These are phyloP conservation scores for Plagiodera versicolora DNA, from an alignment of 2,888 invertebrate species.

Conservation along the genomic window DNA sequence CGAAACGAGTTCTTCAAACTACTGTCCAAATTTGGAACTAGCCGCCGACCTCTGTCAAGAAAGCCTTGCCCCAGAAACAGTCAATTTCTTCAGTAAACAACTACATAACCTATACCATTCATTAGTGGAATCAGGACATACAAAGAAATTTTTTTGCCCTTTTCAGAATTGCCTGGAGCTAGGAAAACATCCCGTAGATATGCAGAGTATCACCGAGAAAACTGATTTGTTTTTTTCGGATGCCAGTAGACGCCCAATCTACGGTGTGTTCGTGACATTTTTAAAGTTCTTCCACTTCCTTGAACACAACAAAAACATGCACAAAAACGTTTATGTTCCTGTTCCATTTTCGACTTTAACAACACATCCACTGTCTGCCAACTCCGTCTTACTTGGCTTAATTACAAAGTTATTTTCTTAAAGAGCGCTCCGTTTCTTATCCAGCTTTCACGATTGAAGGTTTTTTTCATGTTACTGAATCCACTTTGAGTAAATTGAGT, in stretches of 20 bases:
- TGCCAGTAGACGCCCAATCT: no score
- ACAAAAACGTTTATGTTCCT: background rate
- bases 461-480: constrained; percentile 14
- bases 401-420: background rate
- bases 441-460: background rate
- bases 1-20: constrained; percentile 14
- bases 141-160: no score
- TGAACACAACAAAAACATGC: no score
- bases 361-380: constrained; percentile 1
- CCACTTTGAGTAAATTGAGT: constrained; percentile 11
- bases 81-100: constrained; percentile 4
- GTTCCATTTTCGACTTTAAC: constrained; percentile 9
- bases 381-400: constrained; percentile 2
- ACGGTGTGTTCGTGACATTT: constrained; percentile 20
- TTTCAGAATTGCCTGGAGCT: no score
- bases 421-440: background rate
- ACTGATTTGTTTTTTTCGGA: no score
- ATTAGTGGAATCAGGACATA: no score
- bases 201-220: no score
- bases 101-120: background rate
- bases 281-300: background rate
- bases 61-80: constrained; percentile 19
- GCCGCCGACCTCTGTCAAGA: constrained; percentile 10
- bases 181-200: no score
- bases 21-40: constrained; percentile 9